Evolutionary conservation across 2,113 vertebrate genomes (phyloP), one percentile per base, ranked within the genome.

Genomic region (Colinus virginianus): DNA sequence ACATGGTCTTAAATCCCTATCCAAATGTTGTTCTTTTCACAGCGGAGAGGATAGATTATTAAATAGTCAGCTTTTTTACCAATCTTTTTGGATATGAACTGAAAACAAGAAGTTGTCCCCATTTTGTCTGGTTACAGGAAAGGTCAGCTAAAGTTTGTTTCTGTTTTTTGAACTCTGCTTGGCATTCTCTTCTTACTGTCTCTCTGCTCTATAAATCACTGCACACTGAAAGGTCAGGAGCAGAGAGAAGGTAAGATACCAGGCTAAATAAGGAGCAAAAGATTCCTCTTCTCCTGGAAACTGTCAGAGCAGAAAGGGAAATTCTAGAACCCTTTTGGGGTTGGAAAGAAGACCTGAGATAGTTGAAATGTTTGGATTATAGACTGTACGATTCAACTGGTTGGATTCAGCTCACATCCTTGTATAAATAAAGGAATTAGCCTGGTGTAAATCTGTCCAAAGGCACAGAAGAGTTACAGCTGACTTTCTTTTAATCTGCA

Each of bases 341-440:
- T 26, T 80, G 12, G 58, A 88, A 90, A 68, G 34, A 78, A 71
- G 40, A 74, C 10, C n/a, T 46, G 38, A 94, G 53, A 55, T n/a
- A 72, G 45, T 40, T 79, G 34, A 85, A 89, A 72, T 92, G 42
- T 87, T 90, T 93, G 22, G 42, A 51, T 64, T 87, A 20, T 15
- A 49, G 10, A 10, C 6, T 36, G 20, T 26, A 26, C 15, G 66
- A 77, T 66, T 81, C 9, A 84, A 4, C 77, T 83, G 23, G 38
- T 76, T 90, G 61, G 46, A 89, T 80, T 82, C 49, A 67, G 17
- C 42, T 93, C 25, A 74, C 36, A 70, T 74, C 18, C 13, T 85
- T 77, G 26, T 72, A 78, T 87, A 93, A 96, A 95, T 83, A 95
- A 82, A 85, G 68, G 75, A 63, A 59, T 94, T 94, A 81, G 7